Evolutionary conservation across 2,797 vertebrate genomes (phyloP).

Genomic region (Pantherophis alleghaniensis): DNA sequence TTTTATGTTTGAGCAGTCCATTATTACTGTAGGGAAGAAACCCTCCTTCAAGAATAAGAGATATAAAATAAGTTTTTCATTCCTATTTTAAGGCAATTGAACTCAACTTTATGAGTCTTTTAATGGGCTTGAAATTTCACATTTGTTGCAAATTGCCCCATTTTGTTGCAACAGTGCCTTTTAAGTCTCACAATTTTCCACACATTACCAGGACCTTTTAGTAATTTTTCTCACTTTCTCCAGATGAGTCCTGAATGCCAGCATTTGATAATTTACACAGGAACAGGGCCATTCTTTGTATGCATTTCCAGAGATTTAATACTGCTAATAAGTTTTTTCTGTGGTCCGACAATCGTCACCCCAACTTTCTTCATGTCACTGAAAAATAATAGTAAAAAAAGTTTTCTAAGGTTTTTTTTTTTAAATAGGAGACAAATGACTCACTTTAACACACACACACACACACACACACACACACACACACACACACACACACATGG

Average conservation of each 20-base stretch:
- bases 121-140: slow-evolving; percentile 65
- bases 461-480: too few species aligned
- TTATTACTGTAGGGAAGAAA: slow-evolving; percentile 60
- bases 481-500: background rate
- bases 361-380: slow-evolving; percentile 96
- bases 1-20: slow-evolving; percentile 60
- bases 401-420: background rate
- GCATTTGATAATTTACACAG: slow-evolving; percentile 79
- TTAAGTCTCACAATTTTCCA: slow-evolving; percentile 38
- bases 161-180: slow-evolving; percentile 45
- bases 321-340: slow-evolving; percentile 96
- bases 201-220: slow-evolving; percentile 40
- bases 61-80: slow-evolving; percentile 70
- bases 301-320: slow-evolving; percentile 94
- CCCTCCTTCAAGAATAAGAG: slow-evolving; percentile 67
- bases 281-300: slow-evolving; percentile 91
- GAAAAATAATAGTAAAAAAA: slow-evolving; percentile 42
- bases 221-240: slow-evolving; percentile 36
- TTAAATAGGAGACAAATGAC: background rate
- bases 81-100: slow-evolving; percentile 80
- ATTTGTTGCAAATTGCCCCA: slow-evolving; percentile 42
- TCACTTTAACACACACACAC: background rate
- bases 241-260: slow-evolving; percentile 51
- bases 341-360: slow-evolving; percentile 90
- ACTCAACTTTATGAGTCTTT: slow-evolving; percentile 73